Base-by-base conservation (phyloP, 2,888 invertebrate species). In the Drosophila robusta region DNA sequence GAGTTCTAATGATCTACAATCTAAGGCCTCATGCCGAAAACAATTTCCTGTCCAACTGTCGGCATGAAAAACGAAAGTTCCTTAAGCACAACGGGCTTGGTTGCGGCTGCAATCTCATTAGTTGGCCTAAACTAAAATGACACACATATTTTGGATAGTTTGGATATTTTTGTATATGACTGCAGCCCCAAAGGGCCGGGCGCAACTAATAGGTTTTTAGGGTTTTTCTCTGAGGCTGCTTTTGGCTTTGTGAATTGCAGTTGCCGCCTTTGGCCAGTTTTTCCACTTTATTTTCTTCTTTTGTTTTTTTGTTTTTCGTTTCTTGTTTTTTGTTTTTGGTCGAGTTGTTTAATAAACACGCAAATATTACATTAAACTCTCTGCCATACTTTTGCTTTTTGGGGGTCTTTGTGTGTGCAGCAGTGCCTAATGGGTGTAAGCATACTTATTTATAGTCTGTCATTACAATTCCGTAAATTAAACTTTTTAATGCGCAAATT, bases 401-500 rank as follows among this genome's bases (percentile, higher is more conserved):
- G 52, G 41, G 56, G 56, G 56, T 50, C 42, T 44, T 46, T 55
- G 46, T 66, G 51, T 56, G 36, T 51, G 29, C 54, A 51, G 57
- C 45, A 29, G 32, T 42, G 80, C 55, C 50, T 83, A 83, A 83
- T 89, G 89, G 87, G 67, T 74, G 85, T 73, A 80, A 80, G 89
- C 65, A 68, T 36, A 51, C 63, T 44, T 80, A 89, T 83, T 83
- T 89, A 83, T 72, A 71, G 89, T 65, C 87, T 87, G 84, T 89
- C 89, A 85, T 89, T 89, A 84, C 79, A 68, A 78, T 81, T 78
- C 73, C 73, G 86, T 82, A 89, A 87, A 89, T 85, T 87, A 82
- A 87, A 66, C 76, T 88, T 88, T 84, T 88, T 84, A 89, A 89
- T 84, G 89, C 86, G 89, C 82, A 87, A 84, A 84, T 89, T 82